Base-by-base conservation (phyloP, 2,888 invertebrate species). In the Apotomis betuletana region DNA sequence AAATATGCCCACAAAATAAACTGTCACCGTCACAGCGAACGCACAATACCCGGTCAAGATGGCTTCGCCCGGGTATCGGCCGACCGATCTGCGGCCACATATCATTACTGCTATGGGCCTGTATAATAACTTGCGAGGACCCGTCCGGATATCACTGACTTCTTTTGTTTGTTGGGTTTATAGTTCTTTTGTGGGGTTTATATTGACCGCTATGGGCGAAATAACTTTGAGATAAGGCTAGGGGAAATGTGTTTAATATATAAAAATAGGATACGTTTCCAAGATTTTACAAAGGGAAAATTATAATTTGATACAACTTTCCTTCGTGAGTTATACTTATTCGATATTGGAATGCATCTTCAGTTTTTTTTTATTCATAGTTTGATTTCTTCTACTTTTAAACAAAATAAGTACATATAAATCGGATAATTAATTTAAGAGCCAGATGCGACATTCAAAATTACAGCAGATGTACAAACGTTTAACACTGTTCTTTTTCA, bases 71-170 rank as follows among this genome's bases (percentile, higher is more conserved):
- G 58, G 55, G 8, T 75, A 75, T 75, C 75, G 46, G 13, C 10
- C 13, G 74, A 44, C 75, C 73, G 75, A 75, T 75, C 75, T 75
- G 68, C 70, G 73, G 75, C 59, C 59, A 58, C 74, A 70, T 70
- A 67, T 70, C 70, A 70, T 71, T 71, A 65, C 65, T 54, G 38
- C 38, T 49, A 65, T 49, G 54, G 54, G 59, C 62, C 10, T 54
- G 59, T 60, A 55, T 61, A 61, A 69, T 61, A 69, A 69, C 54
- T 62, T 61, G 44, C 57, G 55, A 65, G 49, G 36, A 55, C 49
- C 6, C 9, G 36, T 8, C 67, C 46, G 38, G 55, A 38, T 55
- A 63, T 52, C 38, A 36, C 49, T 49, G 67, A 58, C 13, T 61
- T 44, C 70, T 70, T 60, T 51, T 67, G 70, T 71, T 71, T 71